Base-by-base conservation (phyloP, 2,797 vertebrate species). In the Alauda arvensis region DNA sequence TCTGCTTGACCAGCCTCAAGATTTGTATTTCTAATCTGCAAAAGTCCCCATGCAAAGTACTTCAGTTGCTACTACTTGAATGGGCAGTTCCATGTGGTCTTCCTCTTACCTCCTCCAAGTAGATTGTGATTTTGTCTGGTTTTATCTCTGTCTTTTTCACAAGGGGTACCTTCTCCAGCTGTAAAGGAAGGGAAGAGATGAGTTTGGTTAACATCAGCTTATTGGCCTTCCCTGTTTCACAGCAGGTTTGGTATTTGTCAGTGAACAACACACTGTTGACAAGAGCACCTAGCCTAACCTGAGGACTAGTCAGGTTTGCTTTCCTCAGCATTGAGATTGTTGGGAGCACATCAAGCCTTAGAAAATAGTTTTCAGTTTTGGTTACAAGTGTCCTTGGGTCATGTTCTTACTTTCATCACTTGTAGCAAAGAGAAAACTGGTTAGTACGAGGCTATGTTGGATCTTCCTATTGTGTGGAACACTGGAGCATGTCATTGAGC, bases 101-200 rank as follows among this genome's bases (percentile, higher is more conserved):
- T 88, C 56, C 43, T 68, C 93, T 94, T 92, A 96, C 95, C 85
- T 94, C 78, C 77, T 95, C 94, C 68, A 96, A 57, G 79, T 95
- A 95, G 77, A 94, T 39, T 23, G 40, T 94, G 59, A 88, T 28
- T 86, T 93, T 79, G 33, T 93, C 91, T 77, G 87, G 85, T 39
- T 92, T 87, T 55, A 28, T 33, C 37, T 95, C 94, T 31, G 74
- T 91, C 87, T 87, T 95, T 81, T 96, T 96, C 70, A 93, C 79
- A 0, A 88, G 40, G 4, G 62, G 12, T 48, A 83, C 46, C 45
- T 83, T 76, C 81, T 95, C 56, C 61, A 95, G 70, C 95, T 95
- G 33, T 34, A 29, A 4, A 53, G 48, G 23, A 90, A 82, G 55
- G 52, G 39, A 79, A 79, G 46, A 87, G 21, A 62, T 59, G 25